These are phyloP conservation scores for Chrysodeixis includens DNA, from an alignment of 2,888 invertebrate genomes.

Conservation along the genomic window DNA sequence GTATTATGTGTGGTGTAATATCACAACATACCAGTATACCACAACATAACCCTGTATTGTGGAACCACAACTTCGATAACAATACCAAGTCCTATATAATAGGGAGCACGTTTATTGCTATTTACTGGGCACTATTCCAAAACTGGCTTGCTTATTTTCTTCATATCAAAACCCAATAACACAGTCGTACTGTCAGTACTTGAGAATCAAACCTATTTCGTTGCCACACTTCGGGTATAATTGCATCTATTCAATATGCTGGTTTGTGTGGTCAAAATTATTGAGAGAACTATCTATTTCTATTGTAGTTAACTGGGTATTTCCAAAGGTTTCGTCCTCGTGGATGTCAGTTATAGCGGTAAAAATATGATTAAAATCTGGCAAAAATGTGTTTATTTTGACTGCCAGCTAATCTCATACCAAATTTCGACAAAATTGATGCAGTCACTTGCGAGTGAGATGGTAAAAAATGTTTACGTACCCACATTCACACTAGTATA, in stretches of 20 bases:
- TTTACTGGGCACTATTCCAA: constrained; percentile 4
- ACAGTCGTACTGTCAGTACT: neutral
- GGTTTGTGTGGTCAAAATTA: too few relatives aligned
- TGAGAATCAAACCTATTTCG: neutral
- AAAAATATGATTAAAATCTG: too few relatives aligned
- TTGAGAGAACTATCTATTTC: too few relatives aligned
- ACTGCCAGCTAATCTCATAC: too few relatives aligned
- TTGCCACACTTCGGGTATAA: neutral
- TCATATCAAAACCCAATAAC: constrained; percentile 6
- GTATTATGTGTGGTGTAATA: neutral
- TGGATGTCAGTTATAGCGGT: too few relatives aligned
- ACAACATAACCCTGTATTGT: neutral
- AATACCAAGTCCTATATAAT: constrained; percentile 5
- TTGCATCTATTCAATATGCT: neutral
- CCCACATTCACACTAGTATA: too few relatives aligned
- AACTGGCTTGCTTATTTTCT: constrained; percentile 2
- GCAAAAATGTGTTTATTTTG: too few relatives aligned
- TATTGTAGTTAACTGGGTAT: too few relatives aligned
- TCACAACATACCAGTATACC: neutral
- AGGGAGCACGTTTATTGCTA: neutral
- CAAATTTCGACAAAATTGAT: too few relatives aligned
- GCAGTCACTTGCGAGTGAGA: too few relatives aligned
- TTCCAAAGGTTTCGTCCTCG: too few relatives aligned
- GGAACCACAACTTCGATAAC: constrained; percentile 5
- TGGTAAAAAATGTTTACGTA: too few relatives aligned